Percentiles rank a stretch among this genome's conserved stretches.
Conservation (phyloP, 2,113 vertebrate species). For the Seriola quinqueradiata region DNA sequence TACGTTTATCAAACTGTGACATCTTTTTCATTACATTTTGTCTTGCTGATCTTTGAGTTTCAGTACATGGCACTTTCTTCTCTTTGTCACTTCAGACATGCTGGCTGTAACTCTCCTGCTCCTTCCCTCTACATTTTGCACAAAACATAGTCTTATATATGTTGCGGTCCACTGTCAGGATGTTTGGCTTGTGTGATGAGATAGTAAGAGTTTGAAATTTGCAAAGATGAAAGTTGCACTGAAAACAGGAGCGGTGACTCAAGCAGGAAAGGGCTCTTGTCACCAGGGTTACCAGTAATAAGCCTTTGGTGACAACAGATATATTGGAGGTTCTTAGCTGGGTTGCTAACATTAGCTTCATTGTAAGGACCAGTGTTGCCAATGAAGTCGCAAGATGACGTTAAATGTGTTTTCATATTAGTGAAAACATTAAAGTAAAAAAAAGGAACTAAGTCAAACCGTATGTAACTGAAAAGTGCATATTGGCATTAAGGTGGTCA, state of each 20-base stretch:
- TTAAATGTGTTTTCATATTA: not conserved
- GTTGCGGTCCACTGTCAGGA: conserved; percentile 44
- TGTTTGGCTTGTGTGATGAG: conserved; percentile 56
- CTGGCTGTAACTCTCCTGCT: conserved; percentile 3
- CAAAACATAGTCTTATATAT: conserved; percentile 43
- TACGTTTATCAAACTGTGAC: conserved; percentile 25
- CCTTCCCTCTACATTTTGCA: not conserved
- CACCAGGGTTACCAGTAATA: conserved; percentile 47
- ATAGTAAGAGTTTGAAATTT: conserved; percentile 45
- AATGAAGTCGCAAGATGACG: not conserved
- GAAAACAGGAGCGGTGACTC: conserved; percentile 64
- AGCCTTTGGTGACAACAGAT: conserved; percentile 47
- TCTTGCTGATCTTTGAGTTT: conserved; percentile 26
- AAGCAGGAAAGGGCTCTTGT: conserved; percentile 56
- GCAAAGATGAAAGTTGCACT: conserved; percentile 60
- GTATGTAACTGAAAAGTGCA: too few relatives aligned
- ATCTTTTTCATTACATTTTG: conserved; percentile 18
- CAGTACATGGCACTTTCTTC: not conserved
- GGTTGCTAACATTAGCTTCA: not conserved
- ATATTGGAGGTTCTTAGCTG: too few relatives aligned
- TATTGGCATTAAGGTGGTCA: too few relatives aligned
- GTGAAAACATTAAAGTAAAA: too few relatives aligned
- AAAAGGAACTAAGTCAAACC: too few relatives aligned
- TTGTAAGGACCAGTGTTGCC: too few relatives aligned
- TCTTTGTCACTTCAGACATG: conserved; percentile 11